Conservation (phyloP, 1,140 invertebrate genomes). For the Caenorhabditis tropicalis region DNA sequence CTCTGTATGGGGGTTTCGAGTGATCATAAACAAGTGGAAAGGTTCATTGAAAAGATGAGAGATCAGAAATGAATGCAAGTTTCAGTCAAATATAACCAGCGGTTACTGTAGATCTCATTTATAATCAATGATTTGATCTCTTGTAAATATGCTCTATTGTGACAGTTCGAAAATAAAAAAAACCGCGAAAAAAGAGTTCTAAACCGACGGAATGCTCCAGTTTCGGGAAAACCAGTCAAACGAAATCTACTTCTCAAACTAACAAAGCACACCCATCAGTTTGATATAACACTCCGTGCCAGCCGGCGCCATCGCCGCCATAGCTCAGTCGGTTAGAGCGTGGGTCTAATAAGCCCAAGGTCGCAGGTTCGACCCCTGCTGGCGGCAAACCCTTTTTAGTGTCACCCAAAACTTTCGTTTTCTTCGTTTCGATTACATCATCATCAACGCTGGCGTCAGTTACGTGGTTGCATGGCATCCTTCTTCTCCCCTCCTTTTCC, state of each 20-base stretch:
- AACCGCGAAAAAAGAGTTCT: too few species aligned
- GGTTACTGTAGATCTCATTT: too few species aligned
- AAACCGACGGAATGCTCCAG: too few species aligned
- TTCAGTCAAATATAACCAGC: too few species aligned
- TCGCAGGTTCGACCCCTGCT: conserved; percentile 72
- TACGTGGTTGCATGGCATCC: not conserved
- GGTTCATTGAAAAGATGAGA: not conserved
- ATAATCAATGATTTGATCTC: too few species aligned
- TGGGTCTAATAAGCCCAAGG: conserved; percentile 72
- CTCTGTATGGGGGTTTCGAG: not conserved
- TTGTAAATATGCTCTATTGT: too few species aligned
- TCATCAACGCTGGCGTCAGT: not conserved
- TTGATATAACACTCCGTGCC: not conserved
- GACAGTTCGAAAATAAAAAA: too few species aligned
- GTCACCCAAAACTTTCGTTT: not conserved
- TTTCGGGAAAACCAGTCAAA: too few species aligned
- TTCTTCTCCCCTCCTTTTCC: not conserved
- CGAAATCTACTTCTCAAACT: too few species aligned
- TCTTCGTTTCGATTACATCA: conserved; percentile 13
- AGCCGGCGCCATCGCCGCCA: conserved; percentile 58
- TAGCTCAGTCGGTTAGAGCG: conserved; percentile 73
- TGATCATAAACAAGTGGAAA: not conserved
- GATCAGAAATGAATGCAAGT: not conserved
- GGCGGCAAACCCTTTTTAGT: conserved; percentile 61
- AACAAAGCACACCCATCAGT: not conserved